Conservation (phyloP, 2,888 invertebrate genomes). For the Apamea epomidion region DNA sequence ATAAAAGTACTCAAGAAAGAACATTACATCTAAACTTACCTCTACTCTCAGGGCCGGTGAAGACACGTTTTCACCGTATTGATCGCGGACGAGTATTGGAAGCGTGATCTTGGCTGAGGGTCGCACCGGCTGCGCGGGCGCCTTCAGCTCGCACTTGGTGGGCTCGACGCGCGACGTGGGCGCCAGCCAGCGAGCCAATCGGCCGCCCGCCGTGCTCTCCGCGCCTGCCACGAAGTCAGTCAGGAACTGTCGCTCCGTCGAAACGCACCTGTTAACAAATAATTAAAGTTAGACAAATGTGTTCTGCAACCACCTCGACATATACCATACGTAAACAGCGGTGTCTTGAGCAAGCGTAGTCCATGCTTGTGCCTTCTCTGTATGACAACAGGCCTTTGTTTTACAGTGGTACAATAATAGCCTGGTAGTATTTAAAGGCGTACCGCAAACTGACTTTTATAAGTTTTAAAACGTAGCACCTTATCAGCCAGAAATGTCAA, state of each 20-base stretch:
- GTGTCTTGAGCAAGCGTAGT: not conserved
- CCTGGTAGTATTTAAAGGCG: not conserved
- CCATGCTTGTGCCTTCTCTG: not conserved
- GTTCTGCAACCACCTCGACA: not conserved
- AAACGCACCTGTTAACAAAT: conserved; percentile 92
- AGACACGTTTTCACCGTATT: conserved; percentile 96
- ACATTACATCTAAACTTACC: conserved; percentile 73
- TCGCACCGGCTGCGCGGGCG: conserved; percentile 93
- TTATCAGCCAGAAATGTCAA: not conserved
- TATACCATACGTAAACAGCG: not conserved
- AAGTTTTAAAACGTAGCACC: not conserved
- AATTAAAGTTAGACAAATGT: not conserved
- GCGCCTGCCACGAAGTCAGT: conserved; percentile 97
- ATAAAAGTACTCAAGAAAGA: not conserved
- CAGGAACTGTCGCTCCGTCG: conserved; percentile 97
- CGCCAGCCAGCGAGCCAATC: conserved; percentile 98
- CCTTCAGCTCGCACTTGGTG: conserved; percentile 95
- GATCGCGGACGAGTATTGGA: conserved; percentile 96
- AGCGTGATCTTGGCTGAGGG: conserved; percentile 84
- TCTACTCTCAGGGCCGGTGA: conserved; percentile 96
- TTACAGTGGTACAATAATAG: not conserved
- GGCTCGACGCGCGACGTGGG: conserved; percentile 98
- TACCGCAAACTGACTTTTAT: not conserved
- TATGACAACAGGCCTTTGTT: not conserved
- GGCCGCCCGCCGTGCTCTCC: conserved; percentile 96